Conservation (phyloP, 2,888 invertebrate species). For the Stegana nigrithorax region DNA sequence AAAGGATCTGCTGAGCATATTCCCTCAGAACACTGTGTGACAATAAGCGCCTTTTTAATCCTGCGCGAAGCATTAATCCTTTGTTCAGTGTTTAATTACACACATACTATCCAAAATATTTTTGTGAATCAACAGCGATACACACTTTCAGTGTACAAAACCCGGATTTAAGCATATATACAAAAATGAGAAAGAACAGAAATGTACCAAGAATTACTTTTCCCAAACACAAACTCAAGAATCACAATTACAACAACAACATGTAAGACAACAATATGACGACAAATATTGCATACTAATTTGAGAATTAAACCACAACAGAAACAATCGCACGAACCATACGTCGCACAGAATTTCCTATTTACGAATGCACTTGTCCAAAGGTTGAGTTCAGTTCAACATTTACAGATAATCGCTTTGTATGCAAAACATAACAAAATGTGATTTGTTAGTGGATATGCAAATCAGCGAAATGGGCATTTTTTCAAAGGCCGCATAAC, state of each 20-base stretch:
- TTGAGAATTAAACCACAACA: conserved; percentile 45
- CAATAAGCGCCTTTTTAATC: too few species aligned
- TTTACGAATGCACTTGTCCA: conserved; percentile 50
- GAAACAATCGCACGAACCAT: conserved; percentile 35
- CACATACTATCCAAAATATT: background rate
- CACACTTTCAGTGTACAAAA: conserved; percentile 44
- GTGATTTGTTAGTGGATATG: background rate
- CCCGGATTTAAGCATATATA: conserved; percentile 50
- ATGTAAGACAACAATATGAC: conserved; percentile 24
- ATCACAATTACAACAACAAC: conserved; percentile 12
- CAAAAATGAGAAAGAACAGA: conserved; percentile 49
- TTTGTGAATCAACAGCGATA: background rate
- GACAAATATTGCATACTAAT: conserved; percentile 51
- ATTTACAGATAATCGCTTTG: conserved; percentile 38
- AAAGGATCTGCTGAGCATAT: too few species aligned
- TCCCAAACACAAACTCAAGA: conserved; percentile 41
- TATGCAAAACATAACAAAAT: conserved; percentile 42
- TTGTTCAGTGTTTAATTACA: too few species aligned
- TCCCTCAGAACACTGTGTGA: too few species aligned
- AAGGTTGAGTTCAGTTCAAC: conserved; percentile 40
- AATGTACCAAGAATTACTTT: conserved; percentile 50
- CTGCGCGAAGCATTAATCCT: too few species aligned
- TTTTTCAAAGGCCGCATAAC: conserved; percentile 33
- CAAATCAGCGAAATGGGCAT: conserved; percentile 25
- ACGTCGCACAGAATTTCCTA: background rate